Evolutionary conservation across 1,140 invertebrate genomes (phyloP), one percentile per base, ranked within the genome.

Genomic region (Lepidurus apus): DNA sequence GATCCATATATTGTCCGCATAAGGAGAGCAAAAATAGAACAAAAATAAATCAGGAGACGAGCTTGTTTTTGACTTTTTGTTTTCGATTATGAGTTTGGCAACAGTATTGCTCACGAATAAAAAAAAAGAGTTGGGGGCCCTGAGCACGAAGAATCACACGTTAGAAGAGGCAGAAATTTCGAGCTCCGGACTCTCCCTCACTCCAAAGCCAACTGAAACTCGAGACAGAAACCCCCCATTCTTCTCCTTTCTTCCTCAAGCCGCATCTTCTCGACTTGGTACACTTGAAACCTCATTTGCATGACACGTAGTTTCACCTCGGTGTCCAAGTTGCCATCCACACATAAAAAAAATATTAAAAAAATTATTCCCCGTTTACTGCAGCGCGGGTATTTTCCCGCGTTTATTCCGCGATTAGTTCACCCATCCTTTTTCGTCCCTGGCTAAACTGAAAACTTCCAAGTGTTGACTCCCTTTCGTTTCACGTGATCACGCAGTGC

Each of bases 191-290:
- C 53, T 65, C 53, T 13, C 13, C 21, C 53, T 17, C 53, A 65
- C 53, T 65, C 53, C 17, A 65, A 13, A 65, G 53, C 53, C 53
- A 65, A 65, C 53, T 65, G 53, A 65, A 65, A 65, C 53, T 65
- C 17, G 53, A 65, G 53, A 65, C 13, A 9, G 53, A 65, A 21
- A 4, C 53, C 17, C 45, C 45, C 7, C 53, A n/a, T 21, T 65
- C 53, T 65, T 65, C 53, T 65, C 53, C 13, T 13, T 65, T 65
- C 21, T 21, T 65, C 10, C 1, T 1, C 21, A 65, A 9, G 53
- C 53, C 53, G 21, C 53, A 21, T n/a, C 53, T n/a, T 65, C 53
- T 65, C 45, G 10, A 47, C 45, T 6, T 17, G 1, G 17, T 13
- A 65, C 7, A 13, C 53, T 65, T 65, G 21, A 21, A 7, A 65